Percentiles rank a stretch among this genome's conserved stretches.
These are phyloP conservation scores for Cephus pulcher DNA, from an alignment of 2,888 invertebrate genomes.

Conservation along the genomic window DNA sequence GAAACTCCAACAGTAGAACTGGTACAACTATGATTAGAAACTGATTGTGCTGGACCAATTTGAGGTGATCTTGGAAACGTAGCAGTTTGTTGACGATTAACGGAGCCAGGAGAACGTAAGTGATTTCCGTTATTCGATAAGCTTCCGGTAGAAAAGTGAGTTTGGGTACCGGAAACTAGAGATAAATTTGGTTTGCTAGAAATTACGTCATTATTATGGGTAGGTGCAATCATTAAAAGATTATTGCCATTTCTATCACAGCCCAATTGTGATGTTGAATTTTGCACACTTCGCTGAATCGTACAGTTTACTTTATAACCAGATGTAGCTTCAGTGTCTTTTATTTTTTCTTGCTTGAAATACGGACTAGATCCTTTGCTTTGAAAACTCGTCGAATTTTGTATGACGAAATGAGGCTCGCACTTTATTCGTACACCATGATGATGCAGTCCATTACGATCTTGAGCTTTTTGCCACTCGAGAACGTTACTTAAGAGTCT, in stretches of 20 bases:
- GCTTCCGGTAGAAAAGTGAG: neutral
- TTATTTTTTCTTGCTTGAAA: slow-evolving; percentile 44
- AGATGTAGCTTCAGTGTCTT: neutral
- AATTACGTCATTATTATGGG: slow-evolving; percentile 4
- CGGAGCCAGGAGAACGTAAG: neutral
- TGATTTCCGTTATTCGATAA: slow-evolving; percentile 4
- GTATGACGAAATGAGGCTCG: slow-evolving; percentile 28
- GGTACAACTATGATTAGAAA: neutral
- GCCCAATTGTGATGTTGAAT: slow-evolving; percentile 62
- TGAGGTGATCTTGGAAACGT: neutral
- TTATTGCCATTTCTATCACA: slow-evolving; percentile 76
- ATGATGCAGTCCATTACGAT: slow-evolving; percentile 45
- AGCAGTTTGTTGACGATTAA: neutral
- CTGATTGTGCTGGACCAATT: neutral
- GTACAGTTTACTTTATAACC: neutral
- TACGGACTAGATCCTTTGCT: slow-evolving; percentile 40
- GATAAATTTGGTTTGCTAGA: neutral
- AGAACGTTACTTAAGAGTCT: slow-evolving; percentile 86
- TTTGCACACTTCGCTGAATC: neutral
- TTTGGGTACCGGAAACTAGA: neutral
- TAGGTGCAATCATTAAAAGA: slow-evolving; percentile 76
- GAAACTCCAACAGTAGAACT: neutral
- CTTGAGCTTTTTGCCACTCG: slow-evolving; percentile 82
- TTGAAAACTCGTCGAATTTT: slow-evolving; percentile 53
- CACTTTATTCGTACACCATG: slow-evolving; percentile 51